Evolutionary conservation across 35 echinoderm and acorn worm genomes (phyloP), one percentile per base, ranked within the genome.

Genomic region (Patiria miniata): DNA sequence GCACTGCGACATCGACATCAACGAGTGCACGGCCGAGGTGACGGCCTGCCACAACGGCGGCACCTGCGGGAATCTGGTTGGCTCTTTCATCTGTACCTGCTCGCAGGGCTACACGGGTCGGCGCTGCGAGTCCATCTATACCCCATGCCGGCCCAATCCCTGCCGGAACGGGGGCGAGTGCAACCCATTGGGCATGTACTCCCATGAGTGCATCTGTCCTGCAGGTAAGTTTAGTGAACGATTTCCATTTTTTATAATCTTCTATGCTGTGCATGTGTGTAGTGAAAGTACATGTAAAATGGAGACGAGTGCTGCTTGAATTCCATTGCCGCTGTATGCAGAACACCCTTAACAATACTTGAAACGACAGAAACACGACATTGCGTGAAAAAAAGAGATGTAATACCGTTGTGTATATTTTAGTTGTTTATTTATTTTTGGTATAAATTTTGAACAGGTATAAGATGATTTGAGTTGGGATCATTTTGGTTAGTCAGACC

Each of bases 1-100:
- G 32, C 84, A 87, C 34, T 98, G 95, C 59, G 86, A 50, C 33
- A 78, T 78, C 23, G 86, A 98, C 47, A 91, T 98, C 39, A 79
- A 94, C 39, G 95, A 98, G 51, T 98, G 95, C 50, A 86, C 93
- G 36, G 86, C 53, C 0, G 21, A 61, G 9, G 50, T 39, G 10
- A 59, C 22, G 8, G 80, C 82, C 9, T 98, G 95, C 34, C 40
- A 68, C 5, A 98, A 98, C 60, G 89, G 89, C 8, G 95, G 89
- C 16, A 83, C 89, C 0, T 98, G 95, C 40, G 77, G 89, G 0
- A 90, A 98, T 80, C 83, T 85, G 32, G 85, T 91, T 22, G 87
- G 87, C 79, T 39, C 79, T 1, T 90, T 90, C 58, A 61, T 59
- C 28, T 90, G 87, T 53, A 26, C 23, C 36, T 90, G 87, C 26